A percentile compares a stretch with the other conserved stretches of the same genome.
phyloP scores from a whole-genome alignment of 64 coral and sea anemone species.

The Cladopsammia gracilis region DNA sequence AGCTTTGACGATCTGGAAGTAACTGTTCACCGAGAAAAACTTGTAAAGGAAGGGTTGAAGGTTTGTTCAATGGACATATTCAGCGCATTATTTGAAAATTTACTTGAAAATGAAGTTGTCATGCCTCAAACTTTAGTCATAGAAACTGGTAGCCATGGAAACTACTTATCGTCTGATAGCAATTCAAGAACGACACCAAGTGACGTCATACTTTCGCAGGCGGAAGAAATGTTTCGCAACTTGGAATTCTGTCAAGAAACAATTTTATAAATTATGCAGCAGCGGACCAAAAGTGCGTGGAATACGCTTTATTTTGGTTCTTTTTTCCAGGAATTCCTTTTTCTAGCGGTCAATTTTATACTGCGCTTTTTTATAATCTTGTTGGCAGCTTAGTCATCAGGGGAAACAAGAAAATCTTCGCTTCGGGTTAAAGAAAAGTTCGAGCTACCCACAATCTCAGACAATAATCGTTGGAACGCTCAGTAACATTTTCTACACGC shows the following conservation, averaged over 20 bases:
- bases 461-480: too few relatives aligned
- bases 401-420: too few relatives aligned
- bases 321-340: too few relatives aligned
- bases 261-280: neutral
- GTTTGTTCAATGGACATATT: neutral
- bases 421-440: too few relatives aligned
- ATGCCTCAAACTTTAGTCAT: neutral
- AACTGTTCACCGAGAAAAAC: neutral
- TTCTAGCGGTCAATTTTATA: too few relatives aligned
- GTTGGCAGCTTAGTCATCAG: too few relatives aligned
- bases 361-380: too few relatives aligned
- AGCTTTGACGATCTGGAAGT: constrained; percentile 30
- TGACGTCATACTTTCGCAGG: neutral
- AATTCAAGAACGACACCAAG: neutral
- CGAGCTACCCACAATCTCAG: too few relatives aligned
- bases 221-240: neutral
- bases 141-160: neutral
- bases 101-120: neutral
- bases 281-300: too few relatives aligned
- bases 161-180: too few relatives aligned
- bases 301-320: too few relatives aligned
- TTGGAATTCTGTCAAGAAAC: constrained; percentile 17
- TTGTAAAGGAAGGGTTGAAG: neutral
- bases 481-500: too few relatives aligned
- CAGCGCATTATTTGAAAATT: constrained; percentile 4